phyloP scores from a whole-genome alignment of 2,888 invertebrate genomes.

The Pachliopta kotzebuea region DNA sequence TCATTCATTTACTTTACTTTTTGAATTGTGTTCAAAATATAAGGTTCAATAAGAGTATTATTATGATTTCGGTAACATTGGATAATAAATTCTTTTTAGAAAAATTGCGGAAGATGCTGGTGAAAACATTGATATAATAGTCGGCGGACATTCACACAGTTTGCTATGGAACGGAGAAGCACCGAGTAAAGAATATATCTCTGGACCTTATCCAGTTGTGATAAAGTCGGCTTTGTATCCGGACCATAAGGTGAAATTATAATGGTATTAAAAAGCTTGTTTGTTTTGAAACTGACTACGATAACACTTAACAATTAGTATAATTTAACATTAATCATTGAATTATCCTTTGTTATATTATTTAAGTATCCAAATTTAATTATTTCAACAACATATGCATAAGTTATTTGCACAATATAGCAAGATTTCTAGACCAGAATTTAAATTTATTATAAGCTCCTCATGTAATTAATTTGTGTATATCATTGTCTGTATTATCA shows the following conservation, averaged over 20 bases:
- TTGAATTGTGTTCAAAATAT: too few species aligned
- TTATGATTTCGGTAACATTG: too few species aligned
- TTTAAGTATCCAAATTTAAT: too few species aligned
- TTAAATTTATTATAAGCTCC: background rate
- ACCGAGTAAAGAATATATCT: constrained; percentile 77
- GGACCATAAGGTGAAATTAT: constrained; percentile 53
- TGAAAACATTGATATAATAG: constrained; percentile 87
- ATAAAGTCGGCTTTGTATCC: constrained; percentile 45
- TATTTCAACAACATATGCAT: background rate
- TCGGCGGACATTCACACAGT: constrained; percentile 91
- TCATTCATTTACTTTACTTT: background rate
- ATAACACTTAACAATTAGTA: background rate
- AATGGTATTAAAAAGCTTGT: background rate
- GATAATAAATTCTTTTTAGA: constrained; percentile 33
- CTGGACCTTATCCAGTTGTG: constrained; percentile 86
- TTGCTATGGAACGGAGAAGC: constrained; percentile 84
- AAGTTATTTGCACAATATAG: background rate
- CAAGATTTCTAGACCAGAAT: background rate
- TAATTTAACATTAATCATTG: too few species aligned
- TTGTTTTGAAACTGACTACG: background rate
- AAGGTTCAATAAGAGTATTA: too few species aligned
- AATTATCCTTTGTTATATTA: too few species aligned
- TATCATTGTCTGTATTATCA: background rate
- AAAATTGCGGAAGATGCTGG: constrained; percentile 84
- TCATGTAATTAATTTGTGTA: background rate